Evolutionary conservation across 2,113 vertebrate species (phyloP).

Genomic region (Leptosomus discolor): DNA sequence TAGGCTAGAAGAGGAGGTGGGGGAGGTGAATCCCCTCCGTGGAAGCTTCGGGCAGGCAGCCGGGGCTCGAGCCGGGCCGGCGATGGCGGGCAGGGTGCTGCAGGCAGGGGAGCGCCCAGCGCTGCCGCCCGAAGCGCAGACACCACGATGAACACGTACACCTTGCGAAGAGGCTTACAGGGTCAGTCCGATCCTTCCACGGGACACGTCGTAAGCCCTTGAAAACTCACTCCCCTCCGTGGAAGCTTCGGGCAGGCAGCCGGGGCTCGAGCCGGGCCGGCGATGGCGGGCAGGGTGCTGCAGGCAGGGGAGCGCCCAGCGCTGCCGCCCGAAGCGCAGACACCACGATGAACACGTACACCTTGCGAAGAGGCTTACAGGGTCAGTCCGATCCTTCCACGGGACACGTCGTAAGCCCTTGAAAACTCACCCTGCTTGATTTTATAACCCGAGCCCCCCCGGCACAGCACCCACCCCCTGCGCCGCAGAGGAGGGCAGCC

Average conservation of each 20-base stretch:
- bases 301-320: not conserved
- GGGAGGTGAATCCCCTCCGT: not conserved
- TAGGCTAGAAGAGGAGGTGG: not conserved
- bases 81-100: fast-evolving
- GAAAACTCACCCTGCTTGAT: not conserved
- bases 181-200: too few relatives aligned
- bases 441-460: not conserved
- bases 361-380: not conserved
- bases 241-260: not conserved
- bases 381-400: not conserved
- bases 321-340: not conserved
- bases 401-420: fast-evolving
- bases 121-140: too few relatives aligned
- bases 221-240: too few relatives aligned
- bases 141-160: too few relatives aligned
- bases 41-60: not conserved
- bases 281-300: fast-evolving
- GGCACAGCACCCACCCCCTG: not conserved
- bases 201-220: too few relatives aligned
- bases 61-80: not conserved
- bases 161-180: too few relatives aligned
- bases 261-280: too few relatives aligned
- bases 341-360: not conserved
- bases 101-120: too few relatives aligned
- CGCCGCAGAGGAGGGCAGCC: not conserved